phyloP scores from a whole-genome alignment of 1,140 invertebrate genomes.

The Himalopsyche phryganea region DNA sequence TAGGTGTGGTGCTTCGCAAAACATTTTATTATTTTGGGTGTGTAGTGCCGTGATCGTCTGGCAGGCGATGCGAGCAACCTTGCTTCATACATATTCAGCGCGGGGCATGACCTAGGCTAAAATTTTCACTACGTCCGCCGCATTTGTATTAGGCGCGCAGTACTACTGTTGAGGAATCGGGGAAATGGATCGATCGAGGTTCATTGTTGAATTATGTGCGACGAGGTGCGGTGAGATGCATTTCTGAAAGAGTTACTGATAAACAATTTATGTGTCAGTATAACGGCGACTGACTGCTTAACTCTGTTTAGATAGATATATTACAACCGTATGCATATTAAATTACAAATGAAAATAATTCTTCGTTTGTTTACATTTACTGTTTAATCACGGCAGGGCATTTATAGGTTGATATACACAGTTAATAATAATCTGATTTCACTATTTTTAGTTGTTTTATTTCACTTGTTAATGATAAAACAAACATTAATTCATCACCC shows the following conservation, averaged over 20 bases:
- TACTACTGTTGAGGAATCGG: background rate
- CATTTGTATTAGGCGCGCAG: slow-evolving; percentile 31
- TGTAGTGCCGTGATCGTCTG: slow-evolving; percentile 28
- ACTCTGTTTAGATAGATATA: too few relatives aligned
- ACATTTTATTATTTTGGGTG: slow-evolving; percentile 33
- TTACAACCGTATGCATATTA: too few relatives aligned
- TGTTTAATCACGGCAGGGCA: too few relatives aligned
- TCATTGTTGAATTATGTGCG: slow-evolving; percentile 14
- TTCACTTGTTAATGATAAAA: too few relatives aligned
- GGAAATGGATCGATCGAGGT: slow-evolving; percentile 21
- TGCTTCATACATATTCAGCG: slow-evolving; percentile 35
- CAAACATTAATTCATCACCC: too few relatives aligned
- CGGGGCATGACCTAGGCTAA: slow-evolving; percentile 34
- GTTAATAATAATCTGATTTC: too few relatives aligned
- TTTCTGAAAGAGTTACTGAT: background rate
- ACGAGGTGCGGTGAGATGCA: background rate
- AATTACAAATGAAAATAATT: too few relatives aligned
- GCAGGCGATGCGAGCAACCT: slow-evolving; percentile 12
- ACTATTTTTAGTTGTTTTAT: too few relatives aligned
- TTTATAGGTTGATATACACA: too few relatives aligned
- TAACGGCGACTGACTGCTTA: too few relatives aligned
- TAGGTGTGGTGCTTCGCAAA: slow-evolving; percentile 18
- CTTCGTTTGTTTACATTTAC: too few relatives aligned
- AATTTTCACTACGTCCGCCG: slow-evolving; percentile 34
- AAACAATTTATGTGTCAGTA: too few relatives aligned